A percentile compares a stretch with the other conserved stretches of the same genome.
Conservation (phyloP, 2,797 vertebrate species). For the Phyllotis vaccarum region DNA sequence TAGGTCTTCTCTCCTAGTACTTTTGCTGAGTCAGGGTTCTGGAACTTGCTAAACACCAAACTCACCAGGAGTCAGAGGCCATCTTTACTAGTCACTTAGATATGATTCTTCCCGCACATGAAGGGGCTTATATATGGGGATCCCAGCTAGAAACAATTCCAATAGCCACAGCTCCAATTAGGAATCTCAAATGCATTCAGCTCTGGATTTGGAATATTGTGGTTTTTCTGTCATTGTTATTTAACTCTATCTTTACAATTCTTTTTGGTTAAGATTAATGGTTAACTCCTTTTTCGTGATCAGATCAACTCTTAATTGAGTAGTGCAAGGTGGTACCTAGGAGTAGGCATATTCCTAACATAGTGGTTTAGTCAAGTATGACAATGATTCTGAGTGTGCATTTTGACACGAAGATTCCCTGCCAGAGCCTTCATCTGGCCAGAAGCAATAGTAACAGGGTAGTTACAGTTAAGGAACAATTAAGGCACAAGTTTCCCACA, state of each 20-base stretch:
- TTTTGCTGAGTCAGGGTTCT: slow-evolving; percentile 41
- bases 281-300: slow-evolving; percentile 33
- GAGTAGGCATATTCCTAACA: slow-evolving; percentile 29
- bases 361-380: background rate
- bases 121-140: background rate
- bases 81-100: background rate
- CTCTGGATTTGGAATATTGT: slow-evolving; percentile 14
- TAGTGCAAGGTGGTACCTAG: background rate
- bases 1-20: background rate
- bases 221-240: slow-evolving; percentile 1
- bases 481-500: background rate
- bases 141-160: background rate
- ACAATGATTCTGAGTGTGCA: background rate
- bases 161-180: slow-evolving; percentile 18
- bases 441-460: slow-evolving; percentile 3
- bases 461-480: background rate
- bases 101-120: background rate
- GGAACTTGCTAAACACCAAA: slow-evolving; percentile 50
- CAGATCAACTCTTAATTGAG: slow-evolving; percentile 14
- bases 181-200: slow-evolving; percentile 23
- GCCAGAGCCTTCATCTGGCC: background rate
- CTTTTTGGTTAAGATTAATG: slow-evolving; percentile 45
- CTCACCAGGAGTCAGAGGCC: slow-evolving; percentile 20
- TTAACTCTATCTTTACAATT: slow-evolving; percentile 55
- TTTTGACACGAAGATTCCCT: background rate